Base-by-base conservation (phyloP, 2,888 invertebrate species). In the Sericinus montela region DNA sequence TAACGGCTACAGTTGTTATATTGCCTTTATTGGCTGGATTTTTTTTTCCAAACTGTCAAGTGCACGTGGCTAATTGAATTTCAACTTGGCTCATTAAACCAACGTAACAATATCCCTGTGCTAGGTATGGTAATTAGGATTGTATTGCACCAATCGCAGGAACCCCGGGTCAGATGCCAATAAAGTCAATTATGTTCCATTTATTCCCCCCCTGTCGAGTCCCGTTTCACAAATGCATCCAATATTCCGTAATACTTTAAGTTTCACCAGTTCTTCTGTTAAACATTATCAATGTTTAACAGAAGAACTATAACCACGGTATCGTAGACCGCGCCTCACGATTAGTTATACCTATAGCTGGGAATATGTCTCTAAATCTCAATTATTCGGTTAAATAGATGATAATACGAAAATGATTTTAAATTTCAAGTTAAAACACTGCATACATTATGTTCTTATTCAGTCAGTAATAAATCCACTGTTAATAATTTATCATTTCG, bases 161-260 rank as follows among this genome's bases (percentile, higher is more conserved):
- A 66, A 63, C 55, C 57, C n/a, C 52, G 66, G 76, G 76, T 80
- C 77, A 75, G 65, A 65, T 63, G 73, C 53, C 65, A 56, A 58
- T 57, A 39, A 62, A 68, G 69, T 75, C 77, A 76, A 79, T 78
- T 75, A 75, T 64, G 62, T 66, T 55, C 58, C 60, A 65, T 70
- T 70, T 65, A 67, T 64, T 60, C 64, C 23, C 38, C n/a, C 42
- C 46, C 19, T 30, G 35, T 47, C 34, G 41, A 41, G 10, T 50
- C 13, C 13, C 30, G 29, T 36, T 34, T 30, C 30, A 38, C 39
- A 40, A 39, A 38, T 46, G 39, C 34, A 10, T 8, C 32, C 23
- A 37, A 44, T 47, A 13, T 25, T 28, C 25, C 38, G 38, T 4
- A 19, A 19, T 19, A 34, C 32, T 15, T 28, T 28, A 41, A 7